phyloP scores from a whole-genome alignment of 2,113 vertebrate species.

The Geothlypis trichas region DNA sequence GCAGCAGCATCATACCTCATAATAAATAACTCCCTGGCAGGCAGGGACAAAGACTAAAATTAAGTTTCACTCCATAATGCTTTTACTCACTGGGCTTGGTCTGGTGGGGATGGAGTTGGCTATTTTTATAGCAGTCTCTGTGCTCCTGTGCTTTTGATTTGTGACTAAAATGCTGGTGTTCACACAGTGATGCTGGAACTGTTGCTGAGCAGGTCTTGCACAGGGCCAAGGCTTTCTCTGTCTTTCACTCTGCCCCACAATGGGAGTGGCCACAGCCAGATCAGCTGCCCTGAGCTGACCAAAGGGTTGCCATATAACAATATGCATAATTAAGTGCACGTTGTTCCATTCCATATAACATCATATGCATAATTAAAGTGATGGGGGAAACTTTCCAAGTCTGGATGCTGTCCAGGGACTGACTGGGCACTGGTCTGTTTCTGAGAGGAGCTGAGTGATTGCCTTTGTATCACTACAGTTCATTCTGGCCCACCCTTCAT shows the following conservation, averaged over 20 bases:
- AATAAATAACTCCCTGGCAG: not conserved
- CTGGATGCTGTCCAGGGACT: not conserved
- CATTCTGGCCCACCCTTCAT: not conserved
- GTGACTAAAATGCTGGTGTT: not conserved
- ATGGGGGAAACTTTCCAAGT: not conserved
- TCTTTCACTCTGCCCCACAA: not conserved
- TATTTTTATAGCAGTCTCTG: not conserved
- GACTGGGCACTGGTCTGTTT: not conserved
- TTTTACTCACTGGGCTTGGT: not conserved
- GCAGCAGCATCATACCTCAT: not conserved
- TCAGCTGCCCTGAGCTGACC: not conserved
- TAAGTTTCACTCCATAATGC: not conserved
- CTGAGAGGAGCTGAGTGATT: not conserved
- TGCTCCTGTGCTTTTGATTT: not conserved
- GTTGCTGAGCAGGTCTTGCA: not conserved
- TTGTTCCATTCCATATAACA: not conserved
- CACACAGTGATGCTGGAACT: not conserved
- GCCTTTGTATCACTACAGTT: fast-evolving
- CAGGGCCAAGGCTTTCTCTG: not conserved
- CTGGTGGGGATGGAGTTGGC: not conserved
- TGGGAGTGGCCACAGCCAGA: not conserved
- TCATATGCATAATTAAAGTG: not conserved
- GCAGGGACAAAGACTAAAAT: not conserved
- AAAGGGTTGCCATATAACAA: fast-evolving
- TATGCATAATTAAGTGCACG: not conserved